Conservation (phyloP, 1,140 invertebrate species). For the Diachasma alloeum region DNA sequence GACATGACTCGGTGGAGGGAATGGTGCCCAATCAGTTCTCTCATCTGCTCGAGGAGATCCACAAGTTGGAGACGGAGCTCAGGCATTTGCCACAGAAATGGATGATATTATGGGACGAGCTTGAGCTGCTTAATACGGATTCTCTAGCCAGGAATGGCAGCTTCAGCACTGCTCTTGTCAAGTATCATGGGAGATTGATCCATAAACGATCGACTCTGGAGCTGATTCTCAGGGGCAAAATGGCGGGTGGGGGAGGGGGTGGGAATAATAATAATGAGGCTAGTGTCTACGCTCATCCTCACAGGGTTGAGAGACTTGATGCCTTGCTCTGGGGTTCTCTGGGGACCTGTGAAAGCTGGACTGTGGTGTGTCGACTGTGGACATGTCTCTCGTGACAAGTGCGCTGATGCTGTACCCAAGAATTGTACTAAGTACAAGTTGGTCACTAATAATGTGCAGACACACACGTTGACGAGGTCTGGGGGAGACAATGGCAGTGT, state of each 20-base stretch:
- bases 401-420: slow-evolving; percentile 85
- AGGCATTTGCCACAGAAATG: slow-evolving; percentile 93
- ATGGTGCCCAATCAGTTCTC: slow-evolving; percentile 88
- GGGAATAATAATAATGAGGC: slow-evolving; percentile 65
- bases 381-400: slow-evolving; percentile 95
- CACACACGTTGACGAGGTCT: slow-evolving; percentile 73
- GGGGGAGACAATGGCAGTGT: slow-evolving; percentile 73
- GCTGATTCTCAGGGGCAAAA: slow-evolving; percentile 86
- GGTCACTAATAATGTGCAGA: slow-evolving; percentile 72
- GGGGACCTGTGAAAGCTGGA: slow-evolving; percentile 92
- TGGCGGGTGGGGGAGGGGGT: slow-evolving; percentile 67
- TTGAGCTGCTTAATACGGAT: slow-evolving; percentile 84
- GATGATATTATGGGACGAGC: slow-evolving; percentile 91
- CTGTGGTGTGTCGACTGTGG: slow-evolving; percentile 92
- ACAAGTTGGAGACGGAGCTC: slow-evolving; percentile 87
- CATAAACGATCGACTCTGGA: slow-evolving; percentile 93
- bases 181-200: slow-evolving; percentile 83
- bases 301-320: slow-evolving; percentile 86
- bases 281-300: slow-evolving; percentile 80
- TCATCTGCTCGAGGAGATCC: slow-evolving; percentile 84
- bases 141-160: slow-evolving; percentile 83
- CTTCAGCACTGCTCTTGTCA: slow-evolving; percentile 87
- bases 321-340: slow-evolving; percentile 89
- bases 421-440: slow-evolving; percentile 91
- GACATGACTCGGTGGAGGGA: slow-evolving; percentile 84